Percentiles rank a stretch among this genome's conserved stretches.
These are phyloP conservation scores for Acropora tenuis DNA, from an alignment of 64 coral and sea anemone genomes.

Conservation along the genomic window DNA sequence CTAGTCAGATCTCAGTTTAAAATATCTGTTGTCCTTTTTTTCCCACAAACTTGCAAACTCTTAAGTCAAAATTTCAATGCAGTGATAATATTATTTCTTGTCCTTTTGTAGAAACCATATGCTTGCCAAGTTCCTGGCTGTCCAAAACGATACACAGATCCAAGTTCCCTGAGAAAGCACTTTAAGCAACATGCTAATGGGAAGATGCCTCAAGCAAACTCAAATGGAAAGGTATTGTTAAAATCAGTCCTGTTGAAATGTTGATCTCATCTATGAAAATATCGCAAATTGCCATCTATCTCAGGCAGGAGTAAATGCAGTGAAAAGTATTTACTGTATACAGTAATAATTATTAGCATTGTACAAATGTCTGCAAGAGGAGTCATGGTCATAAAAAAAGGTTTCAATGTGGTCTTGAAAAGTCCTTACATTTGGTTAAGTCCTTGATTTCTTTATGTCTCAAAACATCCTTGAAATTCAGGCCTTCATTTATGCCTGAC, in stretches of 20 bases:
- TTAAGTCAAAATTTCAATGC: too few species aligned
- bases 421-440: too few species aligned
- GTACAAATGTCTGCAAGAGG: too few species aligned
- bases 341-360: too few species aligned
- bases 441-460: too few species aligned
- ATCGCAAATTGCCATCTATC: too few species aligned
- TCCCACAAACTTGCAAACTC: not conserved
- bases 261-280: not conserved
- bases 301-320: too few species aligned
- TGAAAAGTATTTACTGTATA: too few species aligned
- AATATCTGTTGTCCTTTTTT: not conserved
- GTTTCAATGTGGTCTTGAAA: too few species aligned
- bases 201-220: conserved; percentile 75
- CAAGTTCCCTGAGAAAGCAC: conserved; percentile 93
- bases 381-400: too few species aligned
- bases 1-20: not conserved
- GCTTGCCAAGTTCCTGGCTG: conserved; percentile 98
- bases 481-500: too few species aligned
- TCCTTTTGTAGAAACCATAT: conserved; percentile 89
- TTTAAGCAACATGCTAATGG: conserved; percentile 97
- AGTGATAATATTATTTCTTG: not conserved
- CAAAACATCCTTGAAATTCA: too few species aligned
- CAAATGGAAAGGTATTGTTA: conserved; percentile 68
- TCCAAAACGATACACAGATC: conserved; percentile 98
- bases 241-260: not conserved